These are phyloP conservation scores for Mobula hypostoma DNA, from an alignment of 2,113 vertebrate genomes.

Conservation along the genomic window DNA sequence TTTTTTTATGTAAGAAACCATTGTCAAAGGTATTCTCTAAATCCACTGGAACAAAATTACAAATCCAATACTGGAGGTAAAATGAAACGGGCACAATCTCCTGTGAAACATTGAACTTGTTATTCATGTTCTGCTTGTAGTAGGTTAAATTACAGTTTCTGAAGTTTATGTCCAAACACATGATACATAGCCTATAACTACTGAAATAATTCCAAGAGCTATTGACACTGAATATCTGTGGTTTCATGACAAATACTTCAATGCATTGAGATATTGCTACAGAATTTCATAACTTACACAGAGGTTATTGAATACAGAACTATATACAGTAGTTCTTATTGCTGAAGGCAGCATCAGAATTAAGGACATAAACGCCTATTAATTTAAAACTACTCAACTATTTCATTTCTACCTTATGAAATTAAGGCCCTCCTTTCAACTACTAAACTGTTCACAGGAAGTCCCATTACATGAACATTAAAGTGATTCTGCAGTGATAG, in stretches of 20 bases:
- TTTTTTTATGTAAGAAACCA: not conserved
- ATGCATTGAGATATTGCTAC: not conserved
- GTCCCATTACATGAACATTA: too few relatives aligned
- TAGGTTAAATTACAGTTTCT: not conserved
- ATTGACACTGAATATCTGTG: not conserved
- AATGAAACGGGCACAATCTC: not conserved
- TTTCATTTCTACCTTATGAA: not conserved
- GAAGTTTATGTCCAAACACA: not conserved
- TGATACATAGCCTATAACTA: not conserved
- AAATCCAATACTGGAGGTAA: not conserved
- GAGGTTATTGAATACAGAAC: not conserved
- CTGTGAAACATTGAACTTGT: not conserved
- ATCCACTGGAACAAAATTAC: not conserved
- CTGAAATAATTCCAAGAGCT: not conserved
- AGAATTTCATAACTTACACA: too few relatives aligned
- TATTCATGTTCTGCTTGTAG: not conserved
- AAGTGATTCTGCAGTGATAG: too few relatives aligned
- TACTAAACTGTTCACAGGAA: not conserved
- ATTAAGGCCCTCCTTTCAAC: not conserved
- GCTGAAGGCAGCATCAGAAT: not conserved
- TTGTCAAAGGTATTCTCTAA: not conserved
- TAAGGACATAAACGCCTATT: too few relatives aligned
- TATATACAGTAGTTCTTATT: not conserved
- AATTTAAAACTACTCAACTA: not conserved
- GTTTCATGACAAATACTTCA: not conserved